A percentile compares a stretch with the other conserved stretches of the same genome.
Evolutionary conservation across 1,140 invertebrate genomes (phyloP).

Genomic region (Drosophila ohnishii): DNA sequence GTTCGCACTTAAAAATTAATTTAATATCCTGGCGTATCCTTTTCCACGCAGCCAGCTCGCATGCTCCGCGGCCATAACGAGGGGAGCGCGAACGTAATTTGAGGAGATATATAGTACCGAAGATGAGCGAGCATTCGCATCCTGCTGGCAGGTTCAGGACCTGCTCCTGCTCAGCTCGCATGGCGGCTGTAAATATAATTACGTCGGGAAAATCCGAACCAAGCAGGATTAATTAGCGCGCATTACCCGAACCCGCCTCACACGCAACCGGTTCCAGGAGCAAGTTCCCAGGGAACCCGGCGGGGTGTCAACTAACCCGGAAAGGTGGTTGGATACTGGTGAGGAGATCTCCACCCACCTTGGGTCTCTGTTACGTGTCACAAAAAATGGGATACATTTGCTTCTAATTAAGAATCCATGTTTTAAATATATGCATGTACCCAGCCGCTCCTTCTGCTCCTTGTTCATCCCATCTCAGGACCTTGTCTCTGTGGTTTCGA

Average conservation of each 20-base stretch:
- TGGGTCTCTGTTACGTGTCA: conserved; percentile 49
- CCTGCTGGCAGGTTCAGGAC: conserved; percentile 25
- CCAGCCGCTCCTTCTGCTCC: conserved; percentile 42
- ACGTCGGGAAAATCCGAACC: conserved; percentile 81
- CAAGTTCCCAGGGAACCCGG: conserved; percentile 24
- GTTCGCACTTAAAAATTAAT: conserved; percentile 80
- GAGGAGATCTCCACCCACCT: conserved; percentile 48
- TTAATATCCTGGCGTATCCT: conserved; percentile 78
- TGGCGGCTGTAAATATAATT: conserved; percentile 82
- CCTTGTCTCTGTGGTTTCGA: conserved; percentile 60
- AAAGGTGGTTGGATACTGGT: conserved; percentile 23
- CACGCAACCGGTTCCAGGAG: conserved; percentile 54
- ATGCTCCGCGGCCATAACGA: conserved; percentile 57
- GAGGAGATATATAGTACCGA: conserved; percentile 19
- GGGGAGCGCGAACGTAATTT: conserved; percentile 21
- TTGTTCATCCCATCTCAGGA: conserved; percentile 12
- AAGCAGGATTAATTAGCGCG: conserved; percentile 82
- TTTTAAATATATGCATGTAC: conserved; percentile 69
- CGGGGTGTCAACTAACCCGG: conserved; percentile 65
- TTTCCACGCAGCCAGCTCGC: conserved; percentile 61
- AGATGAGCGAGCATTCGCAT: conserved; percentile 55
- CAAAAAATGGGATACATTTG: conserved; percentile 72
- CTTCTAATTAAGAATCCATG: conserved; percentile 83
- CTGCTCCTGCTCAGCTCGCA: conserved; percentile 57
- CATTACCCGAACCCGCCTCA: conserved; percentile 69